Evolutionary conservation across 1,140 invertebrate species (phyloP), one percentile per base, ranked within the genome.

Genomic region (Leucophenga varia): DNA sequence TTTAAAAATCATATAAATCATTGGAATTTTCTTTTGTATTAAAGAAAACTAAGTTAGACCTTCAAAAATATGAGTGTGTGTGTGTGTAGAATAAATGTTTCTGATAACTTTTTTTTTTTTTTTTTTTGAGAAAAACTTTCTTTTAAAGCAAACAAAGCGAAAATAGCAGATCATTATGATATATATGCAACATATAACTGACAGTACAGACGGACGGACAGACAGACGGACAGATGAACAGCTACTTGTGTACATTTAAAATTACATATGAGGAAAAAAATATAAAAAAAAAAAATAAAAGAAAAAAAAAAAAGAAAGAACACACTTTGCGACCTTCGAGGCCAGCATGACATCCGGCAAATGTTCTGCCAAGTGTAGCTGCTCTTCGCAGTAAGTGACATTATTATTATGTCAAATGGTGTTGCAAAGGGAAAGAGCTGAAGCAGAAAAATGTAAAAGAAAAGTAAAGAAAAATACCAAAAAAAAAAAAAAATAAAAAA

Each of bases 271-370:
- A 28, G 25, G 25, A 12, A 7, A 28, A 28, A 12, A 28, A 12
- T 28, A 28, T 7, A 28, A 28, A 28, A 28, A 28, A 28, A 28
- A 28, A 28, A 28, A 28, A 28, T 12, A 28, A 28, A 6, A 28
- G 12, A 28, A 7, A 6, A 28, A 7, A 28, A 7, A 65, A 65
- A 65, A 67, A 52, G 63, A 68, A 59, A 63, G n/a, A n/a, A n/a
- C n/a, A n/a, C n/a, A n/a, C n/a, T 63, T 68, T 65, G 55, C 63
- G 63, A 65, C 63, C 63, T 65, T 67, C 63, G 53, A 48, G 55
- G 47, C 49, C 60, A 64, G 60, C 60, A 64, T 64, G 60, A 54
- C 61, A 64, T 63, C 61, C 60, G 64, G 61, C 63, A 65, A 63
- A 57, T 25, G 18, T 17, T 40, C 25, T 54, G 46, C n/a, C 32